Conservation (phyloP, 2,113 vertebrate genomes). For the Indicator indicator region DNA sequence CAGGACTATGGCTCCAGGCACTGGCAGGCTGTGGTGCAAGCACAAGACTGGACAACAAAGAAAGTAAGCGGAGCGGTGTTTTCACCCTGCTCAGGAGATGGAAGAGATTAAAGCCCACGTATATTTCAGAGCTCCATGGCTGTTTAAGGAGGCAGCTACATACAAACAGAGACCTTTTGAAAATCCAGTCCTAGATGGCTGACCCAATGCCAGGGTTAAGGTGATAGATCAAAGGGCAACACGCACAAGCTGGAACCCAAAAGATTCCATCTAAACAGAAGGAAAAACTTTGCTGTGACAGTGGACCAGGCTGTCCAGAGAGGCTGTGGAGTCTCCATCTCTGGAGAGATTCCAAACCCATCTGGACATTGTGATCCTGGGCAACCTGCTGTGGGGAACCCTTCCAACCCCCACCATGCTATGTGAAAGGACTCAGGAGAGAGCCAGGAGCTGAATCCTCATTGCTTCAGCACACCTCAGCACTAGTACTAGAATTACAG, state of each 20-base stretch:
- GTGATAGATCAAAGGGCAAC: neutral
- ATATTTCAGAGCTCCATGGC: neutral
- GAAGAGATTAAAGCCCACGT: neutral
- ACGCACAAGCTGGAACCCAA: neutral
- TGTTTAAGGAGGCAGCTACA: neutral
- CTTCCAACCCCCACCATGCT: neutral
- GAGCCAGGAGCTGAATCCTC: neutral
- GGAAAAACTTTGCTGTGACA: neutral
- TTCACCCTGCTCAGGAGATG: rapidly evolving
- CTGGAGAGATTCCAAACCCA: neutral
- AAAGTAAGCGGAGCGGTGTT: rapidly evolving
- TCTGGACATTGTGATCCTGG: neutral
- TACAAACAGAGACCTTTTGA: neutral
- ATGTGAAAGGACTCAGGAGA: rapidly evolving
- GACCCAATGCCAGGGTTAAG: neutral
- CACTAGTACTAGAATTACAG: no score
- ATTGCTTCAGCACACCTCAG: neutral
- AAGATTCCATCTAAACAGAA: neutral
- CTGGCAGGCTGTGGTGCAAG: neutral
- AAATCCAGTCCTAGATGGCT: neutral
- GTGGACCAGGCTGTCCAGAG: neutral
- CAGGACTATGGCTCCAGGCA: neutral
- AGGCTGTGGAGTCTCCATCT: neutral
- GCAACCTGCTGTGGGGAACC: neutral
- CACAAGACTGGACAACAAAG: neutral